Percentiles rank a stretch among this genome's conserved stretches.
phyloP scores from a whole-genome alignment of 2,113 vertebrate genomes.

The Brachypteracias leptosomus region DNA sequence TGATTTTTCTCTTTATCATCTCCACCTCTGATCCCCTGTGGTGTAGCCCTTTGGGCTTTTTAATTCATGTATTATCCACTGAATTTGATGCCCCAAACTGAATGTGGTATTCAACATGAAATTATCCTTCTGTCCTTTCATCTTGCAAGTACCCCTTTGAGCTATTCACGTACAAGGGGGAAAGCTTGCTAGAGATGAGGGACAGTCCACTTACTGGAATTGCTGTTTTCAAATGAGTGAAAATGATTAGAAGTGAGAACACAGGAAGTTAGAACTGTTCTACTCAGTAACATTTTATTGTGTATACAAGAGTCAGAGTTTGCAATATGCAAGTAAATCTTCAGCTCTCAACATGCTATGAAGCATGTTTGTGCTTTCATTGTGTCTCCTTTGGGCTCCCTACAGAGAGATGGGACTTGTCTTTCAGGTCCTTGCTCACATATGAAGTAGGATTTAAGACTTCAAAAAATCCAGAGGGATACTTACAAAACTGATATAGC shows the following conservation, averaged over 20 bases:
- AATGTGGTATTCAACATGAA: background rate
- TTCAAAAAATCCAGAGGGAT: background rate
- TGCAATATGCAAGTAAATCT: background rate
- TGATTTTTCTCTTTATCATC: rapidly evolving
- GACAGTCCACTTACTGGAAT: background rate
- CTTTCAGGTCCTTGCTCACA: background rate
- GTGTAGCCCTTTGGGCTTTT: background rate
- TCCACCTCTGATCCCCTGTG: background rate
- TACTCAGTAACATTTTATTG: rapidly evolving
- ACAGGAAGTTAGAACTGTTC: background rate
- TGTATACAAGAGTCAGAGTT: background rate
- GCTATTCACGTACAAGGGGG: background rate
- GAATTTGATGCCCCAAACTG: background rate
- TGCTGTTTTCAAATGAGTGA: background rate
- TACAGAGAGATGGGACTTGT: background rate
- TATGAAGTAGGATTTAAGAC: background rate
- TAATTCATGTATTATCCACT: background rate
- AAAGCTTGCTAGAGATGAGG: background rate
- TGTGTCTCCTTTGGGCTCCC: background rate
- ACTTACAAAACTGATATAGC: background rate
- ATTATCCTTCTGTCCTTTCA: background rate
- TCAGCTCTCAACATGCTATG: background rate
- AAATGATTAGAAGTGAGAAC: background rate
- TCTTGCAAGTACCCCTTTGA: background rate
- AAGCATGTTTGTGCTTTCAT: background rate